Percentiles rank a stretch among this genome's conserved stretches.
These are phyloP conservation scores for Megalops cyprinoides DNA, from an alignment of 2,797 vertebrate genomes.

Conservation along the genomic window DNA sequence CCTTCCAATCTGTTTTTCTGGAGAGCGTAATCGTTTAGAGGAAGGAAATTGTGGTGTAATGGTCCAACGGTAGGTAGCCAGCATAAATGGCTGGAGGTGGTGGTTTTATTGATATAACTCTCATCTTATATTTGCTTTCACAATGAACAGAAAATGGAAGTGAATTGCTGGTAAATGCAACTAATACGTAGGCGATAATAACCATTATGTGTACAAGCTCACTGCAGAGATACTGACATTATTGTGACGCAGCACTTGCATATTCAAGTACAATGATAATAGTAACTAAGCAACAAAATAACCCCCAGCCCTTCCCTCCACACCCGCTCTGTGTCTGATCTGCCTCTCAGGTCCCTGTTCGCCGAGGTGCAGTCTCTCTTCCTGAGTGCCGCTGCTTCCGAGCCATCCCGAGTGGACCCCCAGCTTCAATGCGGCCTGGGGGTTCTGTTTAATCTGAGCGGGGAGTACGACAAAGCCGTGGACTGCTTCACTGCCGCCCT, in stretches of 20 bases:
- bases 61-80: neutral
- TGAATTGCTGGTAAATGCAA: no score
- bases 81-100: neutral
- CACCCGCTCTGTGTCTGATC: neutral
- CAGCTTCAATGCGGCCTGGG: conserved; percentile 96
- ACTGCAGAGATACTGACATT: no score
- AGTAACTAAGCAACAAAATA: no score
- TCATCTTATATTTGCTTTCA: no score
- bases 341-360: conserved; percentile 82
- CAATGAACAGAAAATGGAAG: no score
- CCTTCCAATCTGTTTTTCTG: neutral
- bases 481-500: conserved; percentile 94
- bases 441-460: conserved; percentile 96
- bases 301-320: neutral
- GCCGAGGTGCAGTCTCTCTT: conserved; percentile 91
- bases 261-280: no score
- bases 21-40: neutral
- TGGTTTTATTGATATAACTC: neutral
- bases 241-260: no score
- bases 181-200: no score
- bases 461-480: conserved; percentile 96
- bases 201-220: no score
- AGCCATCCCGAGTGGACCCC: conserved; percentile 87
- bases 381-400: conserved; percentile 85
- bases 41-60: neutral